Evolutionary conservation across 2,888 invertebrate genomes (phyloP).

Genomic region (Yponomeuta sedellus): DNA sequence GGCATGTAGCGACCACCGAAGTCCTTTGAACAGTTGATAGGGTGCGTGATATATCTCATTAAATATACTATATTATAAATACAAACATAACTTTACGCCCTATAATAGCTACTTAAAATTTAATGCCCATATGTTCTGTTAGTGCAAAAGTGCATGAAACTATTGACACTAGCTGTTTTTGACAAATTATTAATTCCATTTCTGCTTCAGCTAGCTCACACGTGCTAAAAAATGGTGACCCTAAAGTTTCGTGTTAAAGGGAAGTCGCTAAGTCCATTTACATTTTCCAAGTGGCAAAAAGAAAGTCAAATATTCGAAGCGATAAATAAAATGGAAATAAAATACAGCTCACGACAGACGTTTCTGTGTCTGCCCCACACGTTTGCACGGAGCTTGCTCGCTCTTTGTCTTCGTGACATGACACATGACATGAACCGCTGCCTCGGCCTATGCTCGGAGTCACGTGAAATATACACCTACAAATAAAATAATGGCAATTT

Average conservation of each 20-base stretch:
- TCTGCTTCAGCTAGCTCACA: no score
- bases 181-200: no score
- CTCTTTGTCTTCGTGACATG: background rate
- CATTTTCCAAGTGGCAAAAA: background rate
- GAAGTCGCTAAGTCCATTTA: background rate
- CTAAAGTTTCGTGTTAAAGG: background rate
- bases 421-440: background rate
- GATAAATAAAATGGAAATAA: slow-evolving; percentile 6
- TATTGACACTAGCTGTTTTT: no score
- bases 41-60: no score
- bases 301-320: background rate
- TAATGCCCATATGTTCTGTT: no score
- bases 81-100: no score
- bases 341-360: background rate
- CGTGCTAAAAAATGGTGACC: background rate
- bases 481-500: slow-evolving; percentile 2
- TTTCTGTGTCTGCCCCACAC: background rate
- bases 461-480: background rate
- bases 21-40: no score
- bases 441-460: background rate
- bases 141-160: no score
- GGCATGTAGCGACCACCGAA: no score
- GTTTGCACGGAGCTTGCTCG: background rate
- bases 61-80: no score
- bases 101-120: no score